Evolutionary conservation across 1,140 invertebrate species (phyloP), one percentile per base, ranked within the genome.

Genomic region (Drosophila nannoptera): DNA sequence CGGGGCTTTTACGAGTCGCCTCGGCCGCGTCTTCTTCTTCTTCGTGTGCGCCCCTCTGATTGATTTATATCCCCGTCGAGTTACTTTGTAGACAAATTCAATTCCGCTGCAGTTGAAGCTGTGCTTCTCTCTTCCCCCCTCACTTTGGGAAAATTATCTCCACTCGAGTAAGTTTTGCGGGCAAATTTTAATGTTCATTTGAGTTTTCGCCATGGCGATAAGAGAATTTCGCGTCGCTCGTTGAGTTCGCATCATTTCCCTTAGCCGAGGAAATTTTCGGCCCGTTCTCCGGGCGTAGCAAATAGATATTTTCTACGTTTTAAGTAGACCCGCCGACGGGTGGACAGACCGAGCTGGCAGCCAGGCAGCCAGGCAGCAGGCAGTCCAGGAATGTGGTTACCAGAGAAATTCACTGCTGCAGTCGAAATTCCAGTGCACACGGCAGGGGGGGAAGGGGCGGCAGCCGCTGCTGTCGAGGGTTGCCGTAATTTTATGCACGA

Each of bases 401-500:
- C 80, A 86, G 84, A 73, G 77, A 69, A 78, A 75, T 77, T 78
- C 49, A 40, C 59, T 53, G 64, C 55, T 73, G 72, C 78, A 75
- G 73, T 77, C 77, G 56, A 77, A 86, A 86, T 86, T 87, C 82
- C 81, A 75, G 8, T 86, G 82, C 81, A 75, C 59, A 69, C 16
- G 36, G 12, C n/a, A 12, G 12, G n/a, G 38, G 7, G 11, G 31
- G n/a, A 11, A 14, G 11, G 31, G 12, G 50, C 36, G 45, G 33
- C 49, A 56, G 58, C 56, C 50, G 55, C 56, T 7, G 36, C 48
- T 45, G 38, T 42, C 45, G 43, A 42, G 70, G 70, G 63, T 53
- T 69, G 69, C 43, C 58, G 86, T 88, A 87, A 88, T 88, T 88
- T 88, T 87, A 88, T 88, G 87, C 87, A 88, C 87, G 87, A 88